Percentiles rank a stretch among this genome's conserved stretches.
These are phyloP conservation scores for Loriculus beryllinus DNA, from an alignment of 2,797 vertebrate species.

Conservation along the genomic window DNA sequence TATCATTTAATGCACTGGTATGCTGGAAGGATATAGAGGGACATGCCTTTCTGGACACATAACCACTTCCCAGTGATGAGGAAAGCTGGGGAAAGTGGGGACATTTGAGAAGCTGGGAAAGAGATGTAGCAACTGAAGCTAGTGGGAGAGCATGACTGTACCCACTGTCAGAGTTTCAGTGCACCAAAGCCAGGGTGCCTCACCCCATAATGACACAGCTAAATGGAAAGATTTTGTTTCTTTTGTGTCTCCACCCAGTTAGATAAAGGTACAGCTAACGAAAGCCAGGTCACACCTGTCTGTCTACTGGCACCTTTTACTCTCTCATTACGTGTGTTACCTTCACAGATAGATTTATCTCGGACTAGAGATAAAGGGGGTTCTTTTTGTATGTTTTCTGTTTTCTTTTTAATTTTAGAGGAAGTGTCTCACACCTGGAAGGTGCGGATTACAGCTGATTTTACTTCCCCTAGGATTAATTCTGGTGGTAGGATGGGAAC, in stretches of 20 bases:
- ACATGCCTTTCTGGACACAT: neutral
- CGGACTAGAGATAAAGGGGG: neutral
- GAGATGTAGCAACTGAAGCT: constrained; percentile 30
- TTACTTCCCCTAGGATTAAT: neutral
- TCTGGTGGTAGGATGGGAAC: neutral
- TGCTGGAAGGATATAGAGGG: neutral
- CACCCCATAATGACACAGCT: constrained; percentile 65
- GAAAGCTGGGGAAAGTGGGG: neutral
- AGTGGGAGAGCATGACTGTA: constrained; percentile 54
- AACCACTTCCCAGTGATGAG: neutral
- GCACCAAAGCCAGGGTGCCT: constrained; percentile 49
- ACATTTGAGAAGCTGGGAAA: neutral
- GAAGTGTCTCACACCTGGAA: constrained; percentile 5
- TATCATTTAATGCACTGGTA: accelerated
- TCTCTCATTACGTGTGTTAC: constrained; percentile 9
- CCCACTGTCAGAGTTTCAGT: constrained; percentile 64
- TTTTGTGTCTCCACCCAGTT: constrained; percentile 62
- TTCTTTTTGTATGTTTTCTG: constrained; percentile 34
- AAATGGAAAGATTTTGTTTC: constrained; percentile 63
- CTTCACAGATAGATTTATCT: constrained; percentile 42
- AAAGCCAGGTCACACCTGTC: constrained; percentile 67
- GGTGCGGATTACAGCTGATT: neutral
- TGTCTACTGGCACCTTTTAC: constrained; percentile 62
- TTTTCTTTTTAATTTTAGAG: constrained; percentile 20
- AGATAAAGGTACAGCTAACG: constrained; percentile 56